Base-by-base conservation (phyloP, 2,797 vertebrate species). In the Clangula hyemalis region DNA sequence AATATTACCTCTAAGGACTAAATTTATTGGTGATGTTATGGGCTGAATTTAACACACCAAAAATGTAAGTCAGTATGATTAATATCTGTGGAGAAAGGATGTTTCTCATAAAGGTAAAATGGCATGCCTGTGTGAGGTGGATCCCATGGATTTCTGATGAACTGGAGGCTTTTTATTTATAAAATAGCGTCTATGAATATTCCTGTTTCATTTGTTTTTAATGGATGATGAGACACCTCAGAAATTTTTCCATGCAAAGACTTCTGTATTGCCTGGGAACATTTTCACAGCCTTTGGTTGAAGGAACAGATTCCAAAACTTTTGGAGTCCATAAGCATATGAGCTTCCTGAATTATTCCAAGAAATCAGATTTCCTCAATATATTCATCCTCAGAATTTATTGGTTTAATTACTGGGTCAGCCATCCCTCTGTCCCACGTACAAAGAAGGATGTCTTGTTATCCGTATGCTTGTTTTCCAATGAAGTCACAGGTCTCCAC, bases 1-100 rank as follows among this genome's bases (percentile, higher is more conserved):
- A 41, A 45, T 62, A 95, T 93, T 87, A 79, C 83, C 91, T 93
- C 77, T 93, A 88, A 91, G 83, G 66, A 53, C 80, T 84, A 81
- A 12, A 86, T 86, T 75, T 72, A 88, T 86, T 78, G 65, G 58
- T 75, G 73, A 75, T 76, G 54, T 62, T 90, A 73, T 76, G 14
- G 53, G 54, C 45, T 90, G 77, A 75, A 83, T 77, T 61, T 87
- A 95, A 51, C 75, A 68, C 30, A 38, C 57, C 6, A 61, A 81
- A 89, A 87, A 24, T 54, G 10, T 69, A 85, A 90, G 47, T 83
- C 90, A 90, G 57, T 1, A 4, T 39, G 69, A 80, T 85, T 38
- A 77, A 17, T 77, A 58, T 22, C 65, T 77, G n/a, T 10, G 41
- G 16, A 77, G 69, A 80, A 87, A 77, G 72, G 84, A 89, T 56